These are phyloP conservation scores for Pogoniulus pusillus DNA, from an alignment of 2,797 vertebrate species.

Conservation along the genomic window DNA sequence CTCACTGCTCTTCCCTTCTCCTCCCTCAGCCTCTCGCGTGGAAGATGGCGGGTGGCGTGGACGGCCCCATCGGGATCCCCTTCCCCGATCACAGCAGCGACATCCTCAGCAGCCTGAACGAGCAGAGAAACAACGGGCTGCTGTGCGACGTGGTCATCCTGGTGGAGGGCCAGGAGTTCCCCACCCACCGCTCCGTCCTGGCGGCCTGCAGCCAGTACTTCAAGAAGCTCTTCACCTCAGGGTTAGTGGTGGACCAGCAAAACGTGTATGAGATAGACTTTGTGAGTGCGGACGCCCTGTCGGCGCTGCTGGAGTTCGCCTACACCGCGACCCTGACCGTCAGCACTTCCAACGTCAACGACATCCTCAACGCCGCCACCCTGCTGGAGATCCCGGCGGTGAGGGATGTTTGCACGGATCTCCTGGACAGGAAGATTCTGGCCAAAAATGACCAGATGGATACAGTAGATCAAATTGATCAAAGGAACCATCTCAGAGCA, in stretches of 20 bases:
- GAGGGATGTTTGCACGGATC: conserved; percentile 94
- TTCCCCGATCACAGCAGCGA: conserved; percentile 98
- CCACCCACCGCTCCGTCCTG: conserved; percentile 97
- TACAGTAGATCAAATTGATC: conserved; percentile 82
- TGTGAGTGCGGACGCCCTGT: conserved; percentile 89
- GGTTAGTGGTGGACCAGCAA: conserved; percentile 91
- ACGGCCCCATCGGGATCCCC: conserved; percentile 97
- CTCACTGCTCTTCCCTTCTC: not conserved
- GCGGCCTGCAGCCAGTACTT: conserved; percentile 97
- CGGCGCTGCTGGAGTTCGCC: conserved; percentile 95
- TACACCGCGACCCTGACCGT: conserved; percentile 97
- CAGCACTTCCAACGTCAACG: conserved; percentile 90
- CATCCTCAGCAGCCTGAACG: conserved; percentile 93
- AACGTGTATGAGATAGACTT: conserved; percentile 97
- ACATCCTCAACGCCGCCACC: conserved; percentile 91
- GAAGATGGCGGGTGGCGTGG: conserved; percentile 85
- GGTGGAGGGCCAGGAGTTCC: conserved; percentile 91
- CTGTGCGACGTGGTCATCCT: conserved; percentile 96
- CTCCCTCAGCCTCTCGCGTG: conserved; percentile 65
- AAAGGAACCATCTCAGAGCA: conserved; percentile 90
- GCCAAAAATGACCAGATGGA: conserved; percentile 77
- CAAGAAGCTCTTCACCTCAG: conserved; percentile 98
- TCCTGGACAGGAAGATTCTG: conserved; percentile 89
- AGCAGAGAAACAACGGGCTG: conserved; percentile 91
- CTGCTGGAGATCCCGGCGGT: conserved; percentile 95